Evolutionary conservation across 2,113 vertebrate species (phyloP), one percentile per base, ranked within the genome.

Genomic region (Nannospalax galili): DNA sequence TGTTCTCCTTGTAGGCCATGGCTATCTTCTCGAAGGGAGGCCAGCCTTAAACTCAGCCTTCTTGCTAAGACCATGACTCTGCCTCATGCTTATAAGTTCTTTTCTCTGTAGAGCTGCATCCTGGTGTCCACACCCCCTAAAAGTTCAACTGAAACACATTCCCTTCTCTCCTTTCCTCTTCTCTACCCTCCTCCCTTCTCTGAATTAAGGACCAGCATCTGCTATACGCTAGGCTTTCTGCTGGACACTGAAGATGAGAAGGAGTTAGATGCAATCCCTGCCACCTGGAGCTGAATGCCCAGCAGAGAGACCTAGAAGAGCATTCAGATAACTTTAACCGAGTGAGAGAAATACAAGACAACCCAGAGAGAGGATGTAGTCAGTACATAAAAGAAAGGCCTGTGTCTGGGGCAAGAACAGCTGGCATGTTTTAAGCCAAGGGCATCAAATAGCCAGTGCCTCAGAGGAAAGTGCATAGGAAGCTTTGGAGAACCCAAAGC

Each of bases 101-200:
- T 45, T 84, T 22, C n/a, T 79, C 69, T 64, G 1, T 80, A 84
- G 52, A 48, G 40, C n/a, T 84, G 30, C n/a, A 74, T 88, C 6
- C 64, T 60, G 19, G 7, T 37, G 20, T 86, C 30, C 65, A 1
- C 48, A 5, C 8, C 17, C 78, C 67, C 17, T 11, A 65, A 19
- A 28, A 45, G 30, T 10, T 10, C 20, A 80, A 16, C 26, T 90
- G 26, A 89, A 77, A 81, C 77, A 60, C 52, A 73, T 74, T 60
- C 48, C 2, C 16, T 73, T 35, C 19, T 7, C 48, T 40, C 60
- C 32, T 15, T 48, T n/a, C 26, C 12, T n/a, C 40, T 3, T 1
- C 0, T 14, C 10, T 8, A 8, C 2, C 3, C 7, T 56, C 0
- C n/a, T 0, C 56, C 32, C 32, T 7, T 79, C 6, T 32, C 37